Evolutionary conservation across 2,797 vertebrate genomes (phyloP).

Genomic region (Danionella dracula): DNA sequence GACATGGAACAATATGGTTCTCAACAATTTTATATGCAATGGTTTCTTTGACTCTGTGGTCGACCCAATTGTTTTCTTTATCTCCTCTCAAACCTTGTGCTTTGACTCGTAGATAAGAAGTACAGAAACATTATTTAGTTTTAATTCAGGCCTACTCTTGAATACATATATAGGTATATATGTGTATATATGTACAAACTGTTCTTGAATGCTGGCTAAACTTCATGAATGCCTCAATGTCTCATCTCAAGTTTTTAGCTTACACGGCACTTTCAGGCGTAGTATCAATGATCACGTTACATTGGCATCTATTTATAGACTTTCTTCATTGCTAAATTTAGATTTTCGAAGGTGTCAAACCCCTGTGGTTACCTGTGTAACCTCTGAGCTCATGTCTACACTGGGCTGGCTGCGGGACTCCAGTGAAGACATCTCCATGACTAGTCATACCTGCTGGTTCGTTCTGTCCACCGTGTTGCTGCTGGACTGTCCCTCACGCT

Average conservation of each 20-base stretch:
- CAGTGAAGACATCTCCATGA: constrained; percentile 82
- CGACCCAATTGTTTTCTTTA: too few species aligned
- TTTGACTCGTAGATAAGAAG: too few species aligned
- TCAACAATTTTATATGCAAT: too few species aligned
- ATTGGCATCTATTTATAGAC: neutral
- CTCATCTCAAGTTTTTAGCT: too few species aligned
- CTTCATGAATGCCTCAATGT: neutral
- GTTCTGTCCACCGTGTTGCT: constrained; percentile 86
- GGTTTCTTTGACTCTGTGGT: too few species aligned
- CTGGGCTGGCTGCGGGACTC: constrained; percentile 65
- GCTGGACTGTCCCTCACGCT: constrained; percentile 78
- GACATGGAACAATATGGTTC: too few species aligned
- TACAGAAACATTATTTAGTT: too few species aligned
- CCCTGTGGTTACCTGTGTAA: constrained; percentile 74
- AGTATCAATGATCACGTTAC: too few species aligned
- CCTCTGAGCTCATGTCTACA: constrained; percentile 79
- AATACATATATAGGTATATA: neutral
- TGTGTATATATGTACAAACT: neutral
- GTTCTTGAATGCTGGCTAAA: constrained; percentile 8
- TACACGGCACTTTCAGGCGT: too few species aligned
- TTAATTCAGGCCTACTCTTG: too few species aligned
- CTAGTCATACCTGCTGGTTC: constrained; percentile 97
- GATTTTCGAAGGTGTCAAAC: constrained; percentile 54
- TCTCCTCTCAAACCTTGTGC: too few species aligned
- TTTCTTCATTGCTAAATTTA: neutral